Conservation (phyloP, 2,888 invertebrate species). For the Dolichopus griseipennis region DNA sequence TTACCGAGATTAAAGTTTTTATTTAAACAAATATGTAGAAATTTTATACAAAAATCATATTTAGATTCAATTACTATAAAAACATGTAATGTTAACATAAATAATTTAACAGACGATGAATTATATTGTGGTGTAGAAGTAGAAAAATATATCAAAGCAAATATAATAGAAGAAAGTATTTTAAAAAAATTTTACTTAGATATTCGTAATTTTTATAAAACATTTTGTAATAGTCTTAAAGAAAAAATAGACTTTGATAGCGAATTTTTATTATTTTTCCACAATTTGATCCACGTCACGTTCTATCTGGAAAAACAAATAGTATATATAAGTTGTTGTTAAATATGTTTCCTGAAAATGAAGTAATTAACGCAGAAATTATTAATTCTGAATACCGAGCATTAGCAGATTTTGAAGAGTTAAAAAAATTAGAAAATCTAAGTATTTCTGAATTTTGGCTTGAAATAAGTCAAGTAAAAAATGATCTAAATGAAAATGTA, state of each 20-base stretch:
- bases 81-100: too few relatives aligned
- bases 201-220: too few relatives aligned
- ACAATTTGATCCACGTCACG: slow-evolving; percentile 8
- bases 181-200: not conserved
- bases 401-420: not conserved
- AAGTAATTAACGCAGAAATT: too few relatives aligned
- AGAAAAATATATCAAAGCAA: too few relatives aligned
- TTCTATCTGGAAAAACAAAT: not conserved
- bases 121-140: too few relatives aligned
- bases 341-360: slow-evolving; percentile 12
- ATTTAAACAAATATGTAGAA: too few relatives aligned
- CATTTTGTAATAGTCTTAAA: too few relatives aligned
- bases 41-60: too few relatives aligned
- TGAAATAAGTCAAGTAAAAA: slow-evolving; percentile 12
- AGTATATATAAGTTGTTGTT: not conserved
- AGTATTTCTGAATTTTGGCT: not conserved
- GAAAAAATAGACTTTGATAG: slow-evolving; percentile 11
- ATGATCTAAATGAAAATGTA: slow-evolving; percentile 8
- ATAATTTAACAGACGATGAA: too few relatives aligned
- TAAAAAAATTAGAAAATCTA: not conserved
- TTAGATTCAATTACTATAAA: too few relatives aligned
- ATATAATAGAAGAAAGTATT: not conserved
- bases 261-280: slow-evolving; percentile 12
- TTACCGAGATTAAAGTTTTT: too few relatives aligned
- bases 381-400: too few relatives aligned